phyloP scores from a whole-genome alignment of 2,113 vertebrate genomes.

The Pycnonotus jocosus region DNA sequence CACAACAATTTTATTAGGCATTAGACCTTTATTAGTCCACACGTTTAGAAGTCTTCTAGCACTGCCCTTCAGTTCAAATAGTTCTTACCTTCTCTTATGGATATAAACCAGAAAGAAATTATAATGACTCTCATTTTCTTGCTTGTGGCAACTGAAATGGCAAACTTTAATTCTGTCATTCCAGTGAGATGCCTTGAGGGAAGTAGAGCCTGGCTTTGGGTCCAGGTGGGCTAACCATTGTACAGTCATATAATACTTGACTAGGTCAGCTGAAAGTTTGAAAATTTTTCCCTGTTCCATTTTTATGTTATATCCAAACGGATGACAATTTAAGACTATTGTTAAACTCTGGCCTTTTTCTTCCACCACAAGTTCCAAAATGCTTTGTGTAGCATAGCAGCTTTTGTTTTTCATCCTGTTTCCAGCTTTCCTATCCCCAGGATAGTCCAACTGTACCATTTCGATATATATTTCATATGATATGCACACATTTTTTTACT shows the following conservation, averaged over 20 bases:
- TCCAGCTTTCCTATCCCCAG: not conserved
- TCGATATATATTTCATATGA: not conserved
- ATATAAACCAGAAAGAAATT: not conserved
- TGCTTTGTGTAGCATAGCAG: not conserved
- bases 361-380: not conserved
- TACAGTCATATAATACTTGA: not conserved
- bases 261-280: not conserved
- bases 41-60: not conserved
- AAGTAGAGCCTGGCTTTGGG: not conserved
- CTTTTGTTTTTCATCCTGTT: not conserved
- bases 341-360: not conserved
- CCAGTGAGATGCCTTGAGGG: not conserved
- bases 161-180: not conserved
- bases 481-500: not conserved
- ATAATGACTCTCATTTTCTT: not conserved
- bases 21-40: not conserved
- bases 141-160: not conserved
- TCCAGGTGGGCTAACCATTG: not conserved
- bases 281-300: not conserved
- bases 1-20: not conserved
- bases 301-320: not conserved
- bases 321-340: not conserved
- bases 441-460: no score
- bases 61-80: not conserved
- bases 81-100: not conserved